phyloP scores from a whole-genome alignment of 2,113 vertebrate genomes.

The Oreocharis arfaki region DNA sequence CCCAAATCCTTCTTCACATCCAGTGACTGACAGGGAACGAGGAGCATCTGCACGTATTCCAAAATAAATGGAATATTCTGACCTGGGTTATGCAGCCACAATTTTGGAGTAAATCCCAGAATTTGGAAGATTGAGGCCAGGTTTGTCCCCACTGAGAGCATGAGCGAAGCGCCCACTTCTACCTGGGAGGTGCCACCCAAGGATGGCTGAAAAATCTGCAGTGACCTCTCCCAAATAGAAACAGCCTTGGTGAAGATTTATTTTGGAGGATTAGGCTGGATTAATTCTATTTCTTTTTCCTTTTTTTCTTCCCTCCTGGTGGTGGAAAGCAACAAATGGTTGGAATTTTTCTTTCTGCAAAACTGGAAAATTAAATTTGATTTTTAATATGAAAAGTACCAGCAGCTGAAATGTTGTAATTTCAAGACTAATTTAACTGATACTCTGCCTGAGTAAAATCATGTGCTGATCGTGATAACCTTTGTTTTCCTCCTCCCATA shows the following conservation, averaged over 20 bases:
- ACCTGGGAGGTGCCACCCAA: neutral
- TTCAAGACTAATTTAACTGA: slow-evolving; percentile 1
- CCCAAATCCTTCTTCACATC: neutral
- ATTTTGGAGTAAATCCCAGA: neutral
- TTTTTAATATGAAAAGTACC: slow-evolving; percentile 24
- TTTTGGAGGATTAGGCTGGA: neutral
- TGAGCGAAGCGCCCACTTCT: neutral
- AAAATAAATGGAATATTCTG: neutral
- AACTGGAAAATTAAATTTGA: slow-evolving; percentile 27
- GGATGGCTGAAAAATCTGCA: neutral
- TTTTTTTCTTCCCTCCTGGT: neutral
- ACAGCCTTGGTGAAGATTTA: neutral
- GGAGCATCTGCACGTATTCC: neutral
- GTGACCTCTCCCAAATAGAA: neutral
- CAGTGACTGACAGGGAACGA: neutral
- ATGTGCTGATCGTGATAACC: neutral
- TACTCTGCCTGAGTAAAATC: neutral
- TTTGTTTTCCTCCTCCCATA: neutral
- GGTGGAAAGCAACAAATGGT: neutral
- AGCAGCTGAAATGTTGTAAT: neutral
- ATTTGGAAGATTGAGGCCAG: neutral
- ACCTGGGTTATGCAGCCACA: fast-evolving
- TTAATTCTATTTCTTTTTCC: neutral
- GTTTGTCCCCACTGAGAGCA: neutral
- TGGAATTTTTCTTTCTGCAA: slow-evolving; percentile 27